Evolutionary conservation across 35 echinoderm and acorn worm genomes (phyloP).

Genomic region (Ptychodera flava): DNA sequence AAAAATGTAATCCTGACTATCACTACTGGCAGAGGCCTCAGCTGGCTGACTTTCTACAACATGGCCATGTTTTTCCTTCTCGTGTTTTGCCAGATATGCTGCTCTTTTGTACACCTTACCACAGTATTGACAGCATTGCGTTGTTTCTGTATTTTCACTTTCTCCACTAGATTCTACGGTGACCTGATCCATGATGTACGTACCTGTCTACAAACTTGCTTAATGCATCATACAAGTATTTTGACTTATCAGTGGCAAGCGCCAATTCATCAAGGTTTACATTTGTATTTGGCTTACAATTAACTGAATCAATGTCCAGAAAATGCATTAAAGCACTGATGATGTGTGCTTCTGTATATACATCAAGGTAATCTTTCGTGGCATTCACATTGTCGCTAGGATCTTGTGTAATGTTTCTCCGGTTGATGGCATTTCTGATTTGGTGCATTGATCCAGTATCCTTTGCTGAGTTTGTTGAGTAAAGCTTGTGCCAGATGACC

Average conservation of each 20-base stretch:
- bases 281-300: conserved; percentile 16
- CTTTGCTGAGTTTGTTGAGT: conserved; percentile 13
- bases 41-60: background rate
- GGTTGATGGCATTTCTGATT: conserved; percentile 7
- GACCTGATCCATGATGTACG: conserved; percentile 17
- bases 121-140: conserved; percentile 9
- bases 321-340: conserved; percentile 23
- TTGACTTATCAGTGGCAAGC: background rate
- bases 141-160: background rate
- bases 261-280: background rate
- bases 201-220: conserved; percentile 15
- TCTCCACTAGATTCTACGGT: background rate
- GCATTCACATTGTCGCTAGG: conserved; percentile 38
- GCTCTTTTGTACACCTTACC: conserved; percentile 26
- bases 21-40: background rate
- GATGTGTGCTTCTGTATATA: conserved; percentile 17
- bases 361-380: conserved; percentile 16
- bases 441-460: conserved; percentile 41
- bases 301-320: conserved; percentile 24
- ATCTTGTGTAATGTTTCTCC: conserved; percentile 29
- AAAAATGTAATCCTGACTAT: conserved; percentile 40
- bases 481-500: conserved; percentile 31
- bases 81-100: conserved; percentile 22
- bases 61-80: conserved; percentile 8
- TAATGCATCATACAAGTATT: background rate